Evolutionary conservation across 2,797 vertebrate species (phyloP).

Genomic region (Danio albolineatus): DNA sequence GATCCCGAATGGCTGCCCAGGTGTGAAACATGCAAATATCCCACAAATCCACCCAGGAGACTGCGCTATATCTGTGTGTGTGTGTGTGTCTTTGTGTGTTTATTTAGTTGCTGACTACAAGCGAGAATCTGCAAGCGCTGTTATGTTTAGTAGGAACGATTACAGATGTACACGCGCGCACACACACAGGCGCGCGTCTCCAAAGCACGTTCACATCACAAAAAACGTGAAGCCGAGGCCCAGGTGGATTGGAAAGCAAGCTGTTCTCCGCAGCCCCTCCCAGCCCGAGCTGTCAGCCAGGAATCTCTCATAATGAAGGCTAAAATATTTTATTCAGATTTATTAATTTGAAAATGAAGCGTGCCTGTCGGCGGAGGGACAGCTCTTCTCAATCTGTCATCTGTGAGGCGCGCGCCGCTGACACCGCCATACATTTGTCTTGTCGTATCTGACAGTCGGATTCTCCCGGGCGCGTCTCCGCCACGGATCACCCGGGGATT

Average conservation of each 20-base stretch:
- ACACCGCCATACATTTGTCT: conserved; percentile 98
- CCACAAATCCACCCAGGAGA: conserved; percentile 39
- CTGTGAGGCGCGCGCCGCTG: conserved; percentile 92
- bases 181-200: conserved; percentile 46
- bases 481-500: conserved; percentile 96
- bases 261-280: conserved; percentile 87
- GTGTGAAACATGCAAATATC: conserved; percentile 63
- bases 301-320: conserved; percentile 98
- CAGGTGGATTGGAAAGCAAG: conserved; percentile 97
- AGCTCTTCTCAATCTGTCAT: conserved; percentile 99
- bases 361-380: conserved; percentile 98
- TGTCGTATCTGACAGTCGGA: conserved; percentile 98
- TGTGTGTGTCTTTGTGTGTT: neutral
- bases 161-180: conserved; percentile 60
- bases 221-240: conserved; percentile 82
- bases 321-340: conserved; percentile 99
- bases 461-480: conserved; percentile 93
- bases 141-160: conserved; percentile 44
- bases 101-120: conserved; percentile 40
- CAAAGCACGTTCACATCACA: conserved; percentile 65
- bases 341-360: conserved; percentile 99
- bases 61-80: conserved; percentile 6
- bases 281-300: conserved; percentile 93
- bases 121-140: conserved; percentile 54
- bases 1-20: conserved; percentile 71